Evolutionary conservation across 2,888 invertebrate species (phyloP), one percentile per base, ranked within the genome.

Genomic region (Drosophila meridionalis): DNA sequence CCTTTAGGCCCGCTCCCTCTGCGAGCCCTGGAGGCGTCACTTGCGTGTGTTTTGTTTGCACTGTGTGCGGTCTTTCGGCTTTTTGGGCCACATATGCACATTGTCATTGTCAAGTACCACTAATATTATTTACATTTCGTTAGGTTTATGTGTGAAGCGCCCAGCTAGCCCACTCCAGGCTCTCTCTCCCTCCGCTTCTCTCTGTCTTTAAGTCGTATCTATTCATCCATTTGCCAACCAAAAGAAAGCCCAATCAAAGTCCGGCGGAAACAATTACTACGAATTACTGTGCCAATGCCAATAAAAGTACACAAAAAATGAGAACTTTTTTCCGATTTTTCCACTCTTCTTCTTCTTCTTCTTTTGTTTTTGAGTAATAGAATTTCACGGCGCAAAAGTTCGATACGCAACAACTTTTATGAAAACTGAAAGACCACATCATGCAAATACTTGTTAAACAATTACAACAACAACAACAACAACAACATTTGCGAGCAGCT

Each of bases 71-170:
- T 80, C 67, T 61, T 77, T 61, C 73, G 78, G 73, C 63, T 58
- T 68, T 60, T 52, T 70, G 83, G 88, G 88, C 63, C 85, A 88
- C 90, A 86, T 90, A 86, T 90, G 86, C 86, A 86, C 86, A 90
- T 88, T 86, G 90, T 90, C 86, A 90, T 73, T 83, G 90, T 73
- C 85, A 87, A 85, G 90, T 85, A 86, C 88, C 85, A 89, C 85
- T 86, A 86, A 86, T 86, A 86, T 86, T 86, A 80, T 86, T 86
- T 86, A 86, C 85, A 89, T 86, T 86, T 86, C 85, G 90, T 86
- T 86, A 86, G 78, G 86, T 81, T 86, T 70, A 86, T 71, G 70
- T 76, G 61, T 50, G 53, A 50, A 57, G 30, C 14, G 66, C 42
- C 43, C 30, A 66, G 66, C 45, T 36, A 40, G 28, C 55, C 69